phyloP scores from a whole-genome alignment of 2,888 invertebrate species.

The Drosophila bunnanda region DNA sequence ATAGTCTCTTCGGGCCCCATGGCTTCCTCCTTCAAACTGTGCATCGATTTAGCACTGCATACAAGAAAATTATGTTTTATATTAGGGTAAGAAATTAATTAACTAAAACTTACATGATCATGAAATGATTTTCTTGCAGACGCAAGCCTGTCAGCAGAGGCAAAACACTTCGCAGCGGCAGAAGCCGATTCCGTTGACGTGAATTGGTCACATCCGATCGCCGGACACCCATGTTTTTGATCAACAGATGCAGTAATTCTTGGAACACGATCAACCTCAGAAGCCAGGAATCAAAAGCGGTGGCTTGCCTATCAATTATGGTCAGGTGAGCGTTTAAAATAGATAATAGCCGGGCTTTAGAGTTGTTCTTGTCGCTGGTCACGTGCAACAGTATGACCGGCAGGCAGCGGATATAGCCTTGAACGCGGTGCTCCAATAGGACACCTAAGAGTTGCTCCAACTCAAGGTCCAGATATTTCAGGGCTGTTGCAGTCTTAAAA shows the following conservation, averaged over 20 bases:
- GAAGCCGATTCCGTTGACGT: constrained; percentile 28
- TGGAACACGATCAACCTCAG: constrained; percentile 46
- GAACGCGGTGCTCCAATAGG: constrained; percentile 38
- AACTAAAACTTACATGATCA: constrained; percentile 41
- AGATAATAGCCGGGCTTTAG: neutral
- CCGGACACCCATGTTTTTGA: constrained; percentile 29
- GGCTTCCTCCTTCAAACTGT: constrained; percentile 21
- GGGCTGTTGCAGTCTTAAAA: constrained; percentile 22
- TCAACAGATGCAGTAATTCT: constrained; percentile 37
- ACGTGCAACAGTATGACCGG: constrained; percentile 55
- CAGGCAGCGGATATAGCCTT: constrained; percentile 47
- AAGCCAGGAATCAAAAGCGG: constrained; percentile 53
- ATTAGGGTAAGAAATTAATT: too few relatives aligned
- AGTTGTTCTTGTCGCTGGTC: constrained; percentile 19
- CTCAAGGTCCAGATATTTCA: constrained; percentile 34
- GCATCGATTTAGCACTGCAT: constrained; percentile 45
- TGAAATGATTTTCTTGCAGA: constrained; percentile 46
- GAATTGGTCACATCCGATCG: constrained; percentile 1
- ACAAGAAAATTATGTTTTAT: neutral
- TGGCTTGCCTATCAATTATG: constrained; percentile 32
- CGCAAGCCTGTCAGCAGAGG: constrained; percentile 40
- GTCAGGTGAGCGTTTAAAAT: constrained; percentile 45
- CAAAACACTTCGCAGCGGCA: constrained; percentile 36
- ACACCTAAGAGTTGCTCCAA: constrained; percentile 36
- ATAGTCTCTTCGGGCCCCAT: constrained; percentile 12